phyloP scores from a whole-genome alignment of 2,797 vertebrate genomes.

The Syngnathus rostellatus region DNA sequence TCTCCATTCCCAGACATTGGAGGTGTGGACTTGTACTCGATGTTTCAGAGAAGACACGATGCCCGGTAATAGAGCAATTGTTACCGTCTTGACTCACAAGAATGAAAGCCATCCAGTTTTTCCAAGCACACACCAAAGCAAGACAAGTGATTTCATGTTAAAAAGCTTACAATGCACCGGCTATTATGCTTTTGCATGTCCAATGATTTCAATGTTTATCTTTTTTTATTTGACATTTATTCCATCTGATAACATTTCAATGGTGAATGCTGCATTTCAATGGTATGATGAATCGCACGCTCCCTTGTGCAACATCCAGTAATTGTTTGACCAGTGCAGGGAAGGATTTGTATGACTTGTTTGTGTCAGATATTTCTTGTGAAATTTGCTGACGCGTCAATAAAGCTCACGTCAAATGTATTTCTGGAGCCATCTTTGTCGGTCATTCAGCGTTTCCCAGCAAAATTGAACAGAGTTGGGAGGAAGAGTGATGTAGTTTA shows the following conservation, averaged over 20 bases:
- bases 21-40: conserved; percentile 19
- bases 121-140: conserved; percentile 64
- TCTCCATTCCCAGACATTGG: conserved; percentile 25
- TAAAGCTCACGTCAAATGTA: background rate
- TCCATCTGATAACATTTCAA: background rate
- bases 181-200: conserved; percentile 40
- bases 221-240: background rate
- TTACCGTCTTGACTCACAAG: conserved; percentile 43
- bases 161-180: background rate
- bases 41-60: conserved; percentile 42
- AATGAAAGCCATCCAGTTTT: conserved; percentile 26
- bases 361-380: conserved; percentile 3
- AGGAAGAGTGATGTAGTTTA: background rate
- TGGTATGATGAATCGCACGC: background rate
- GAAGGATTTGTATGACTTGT: background rate
- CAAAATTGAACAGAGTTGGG: background rate
- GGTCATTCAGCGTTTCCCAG: background rate
- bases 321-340: background rate
- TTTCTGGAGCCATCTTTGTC: background rate
- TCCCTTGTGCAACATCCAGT: conserved; percentile 3
- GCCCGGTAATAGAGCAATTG: conserved; percentile 36
- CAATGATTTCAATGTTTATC: conserved; percentile 45
- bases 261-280: background rate
- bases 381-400: conserved; percentile 4
- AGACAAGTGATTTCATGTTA: conserved; percentile 14